Evolutionary conservation across 2,113 vertebrate genomes (phyloP).

Genomic region (Antidorcas marsupialis): DNA sequence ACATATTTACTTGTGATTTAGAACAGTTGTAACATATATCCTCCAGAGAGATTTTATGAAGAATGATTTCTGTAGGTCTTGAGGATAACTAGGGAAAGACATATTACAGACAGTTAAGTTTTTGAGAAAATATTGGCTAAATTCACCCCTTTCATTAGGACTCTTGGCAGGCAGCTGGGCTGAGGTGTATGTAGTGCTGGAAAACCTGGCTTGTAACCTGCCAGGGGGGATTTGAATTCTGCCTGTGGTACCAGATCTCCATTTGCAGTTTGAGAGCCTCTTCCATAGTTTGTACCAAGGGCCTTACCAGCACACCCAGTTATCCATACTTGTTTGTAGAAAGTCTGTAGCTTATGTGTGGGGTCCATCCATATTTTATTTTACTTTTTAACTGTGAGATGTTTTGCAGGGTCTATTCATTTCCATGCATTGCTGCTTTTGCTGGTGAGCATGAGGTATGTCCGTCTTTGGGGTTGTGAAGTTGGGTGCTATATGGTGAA

Average conservation of each 20-base stretch:
- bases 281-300: not conserved
- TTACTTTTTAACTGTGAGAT: not conserved
- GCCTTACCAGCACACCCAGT: not conserved
- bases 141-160: not conserved
- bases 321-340: not conserved
- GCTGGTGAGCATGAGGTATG: slow-evolving; percentile 86
- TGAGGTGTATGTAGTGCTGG: not conserved
- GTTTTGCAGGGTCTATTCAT: slow-evolving; percentile 87
- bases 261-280: not conserved
- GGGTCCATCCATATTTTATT: not conserved
- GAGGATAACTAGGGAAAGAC: not conserved
- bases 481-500: not conserved
- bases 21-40: not conserved
- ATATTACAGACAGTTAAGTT: not conserved
- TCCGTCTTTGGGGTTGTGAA: not conserved
- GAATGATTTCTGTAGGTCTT: not conserved
- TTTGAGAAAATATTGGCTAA: not conserved
- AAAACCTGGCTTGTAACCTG: not conserved
- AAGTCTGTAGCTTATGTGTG: not conserved
- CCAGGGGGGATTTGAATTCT: not conserved
- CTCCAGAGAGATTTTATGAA: not conserved
- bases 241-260: not conserved
- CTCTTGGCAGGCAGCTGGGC: not conserved
- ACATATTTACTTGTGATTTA: not conserved
- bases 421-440: slow-evolving; percentile 87